Evolutionary conservation across 1,140 invertebrate species (phyloP).

Genomic region (Caenorhabditis briggsae): DNA sequence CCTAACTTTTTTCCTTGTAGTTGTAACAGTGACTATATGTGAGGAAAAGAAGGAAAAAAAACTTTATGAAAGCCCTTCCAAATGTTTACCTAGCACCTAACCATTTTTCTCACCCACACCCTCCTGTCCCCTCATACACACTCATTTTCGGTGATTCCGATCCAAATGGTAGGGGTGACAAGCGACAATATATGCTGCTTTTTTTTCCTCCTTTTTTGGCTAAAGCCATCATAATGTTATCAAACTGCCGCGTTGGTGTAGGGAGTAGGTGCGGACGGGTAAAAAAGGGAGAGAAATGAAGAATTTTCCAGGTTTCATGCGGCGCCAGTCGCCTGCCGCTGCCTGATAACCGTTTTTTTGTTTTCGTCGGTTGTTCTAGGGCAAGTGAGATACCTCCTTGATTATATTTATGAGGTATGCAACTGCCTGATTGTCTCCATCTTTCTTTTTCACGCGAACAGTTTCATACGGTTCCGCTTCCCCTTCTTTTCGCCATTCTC

Average conservation of each 20-base stretch:
- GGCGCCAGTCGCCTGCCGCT: not conserved
- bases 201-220: not conserved
- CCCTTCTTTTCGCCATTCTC: not conserved
- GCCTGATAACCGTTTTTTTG: constrained; percentile 39
- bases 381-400: constrained; percentile 16
- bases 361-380: not conserved
- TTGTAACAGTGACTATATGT: constrained; percentile 11
- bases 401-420: constrained; percentile 48
- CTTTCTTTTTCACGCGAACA: not conserved
- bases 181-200: not conserved
- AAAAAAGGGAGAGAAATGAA: constrained; percentile 11
- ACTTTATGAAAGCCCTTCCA: constrained; percentile 15
- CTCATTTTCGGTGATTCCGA: not conserved
- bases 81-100: constrained; percentile 20
- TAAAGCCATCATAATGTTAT: constrained; percentile 13
- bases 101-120: constrained; percentile 24
- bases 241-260: not conserved
- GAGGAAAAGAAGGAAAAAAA: not conserved
- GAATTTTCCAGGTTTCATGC: constrained; percentile 38
- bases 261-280: not conserved
- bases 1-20: not conserved
- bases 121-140: constrained; percentile 8
- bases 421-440: not conserved
- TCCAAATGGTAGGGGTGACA: constrained; percentile 42
- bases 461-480: not conserved